These are phyloP conservation scores for Bombus ignitus DNA, from an alignment of 1,140 invertebrate species.

Conservation along the genomic window DNA sequence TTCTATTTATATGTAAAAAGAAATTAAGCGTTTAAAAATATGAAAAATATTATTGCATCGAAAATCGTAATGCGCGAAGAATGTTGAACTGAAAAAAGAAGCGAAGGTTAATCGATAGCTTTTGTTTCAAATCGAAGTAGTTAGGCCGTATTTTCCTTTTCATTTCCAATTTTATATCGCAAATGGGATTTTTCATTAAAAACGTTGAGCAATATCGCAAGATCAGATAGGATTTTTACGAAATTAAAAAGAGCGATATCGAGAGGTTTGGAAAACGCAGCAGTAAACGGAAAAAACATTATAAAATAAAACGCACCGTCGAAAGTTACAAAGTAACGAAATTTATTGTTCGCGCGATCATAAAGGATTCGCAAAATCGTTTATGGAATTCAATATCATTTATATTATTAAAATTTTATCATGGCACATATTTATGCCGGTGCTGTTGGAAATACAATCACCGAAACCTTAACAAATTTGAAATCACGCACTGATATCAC, in stretches of 20 bases:
- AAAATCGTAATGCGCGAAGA: neutral
- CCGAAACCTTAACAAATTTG: neutral
- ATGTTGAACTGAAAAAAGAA: neutral
- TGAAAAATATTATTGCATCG: too few species aligned
- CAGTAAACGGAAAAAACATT: slow-evolving; percentile 7
- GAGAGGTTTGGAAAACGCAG: neutral
- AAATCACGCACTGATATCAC: neutral
- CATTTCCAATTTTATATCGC: neutral
- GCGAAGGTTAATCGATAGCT: neutral
- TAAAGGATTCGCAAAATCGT: slow-evolving; percentile 4
- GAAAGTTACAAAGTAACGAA: slow-evolving; percentile 15
- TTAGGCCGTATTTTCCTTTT: neutral
- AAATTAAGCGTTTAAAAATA: too few species aligned
- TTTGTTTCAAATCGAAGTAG: neutral
- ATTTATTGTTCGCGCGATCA: slow-evolving; percentile 12
- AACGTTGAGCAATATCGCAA: neutral
- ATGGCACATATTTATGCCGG: slow-evolving; percentile 9
- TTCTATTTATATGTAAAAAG: too few species aligned
- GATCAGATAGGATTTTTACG: slow-evolving; percentile 31
- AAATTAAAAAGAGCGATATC: slow-evolving; percentile 8
- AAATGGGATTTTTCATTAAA: slow-evolving; percentile 12
- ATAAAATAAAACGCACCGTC: slow-evolving; percentile 13
- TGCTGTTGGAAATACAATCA: neutral
- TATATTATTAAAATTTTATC: slow-evolving; percentile 35
- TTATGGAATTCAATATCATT: slow-evolving; percentile 23